Base-by-base conservation (phyloP, 2,888 invertebrate species). In the Pasiphila rectangulata region DNA sequence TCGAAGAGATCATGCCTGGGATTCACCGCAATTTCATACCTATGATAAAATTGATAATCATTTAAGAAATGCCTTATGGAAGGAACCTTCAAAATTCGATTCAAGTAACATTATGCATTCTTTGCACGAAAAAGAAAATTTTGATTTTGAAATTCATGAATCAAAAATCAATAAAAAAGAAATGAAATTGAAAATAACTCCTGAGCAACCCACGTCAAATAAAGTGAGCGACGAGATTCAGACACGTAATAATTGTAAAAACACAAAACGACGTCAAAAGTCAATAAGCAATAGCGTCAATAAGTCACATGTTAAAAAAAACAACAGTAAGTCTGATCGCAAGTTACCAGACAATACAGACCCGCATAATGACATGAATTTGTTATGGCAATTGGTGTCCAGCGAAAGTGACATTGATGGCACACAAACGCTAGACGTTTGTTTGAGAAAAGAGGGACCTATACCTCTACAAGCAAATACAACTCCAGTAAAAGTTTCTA, bases 1-100 rank as follows among this genome's bases (percentile, higher is more conserved):
- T 42, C 80, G 90, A 51, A 81, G 89, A 32, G 90, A 90, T 51
- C 77, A 83, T 41, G 73, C 85, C 23, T 90, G 90, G 88, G 81
- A 86, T 57, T 78, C 85, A 1, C 84, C 85, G 23, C 76, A 81
- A 48, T 77, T 77, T 53, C 68, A 77, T 49, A 59, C 73, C 20
- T 60, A 80, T 17, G 66, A 66, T 5, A 81, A 80, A 69, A 74
- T 79, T 39, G 84, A 85, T 50, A 66, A 66, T 21, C 78, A 70
- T 52, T 66, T 88, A 23, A 83, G 83, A 61, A 77, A 76, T 58
- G 83, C 85, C 3, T 69, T 88, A 37, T 89, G 88, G 88, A 89
- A 88, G 62, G 87, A 87, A 61, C 86, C 87, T 9, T 84, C 80
- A 0, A 85, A 86, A 56, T 83, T 85, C 56, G 69, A 82, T 61